phyloP scores from a whole-genome alignment of 2,113 vertebrate genomes.

The Ramphastos sulfuratus region DNA sequence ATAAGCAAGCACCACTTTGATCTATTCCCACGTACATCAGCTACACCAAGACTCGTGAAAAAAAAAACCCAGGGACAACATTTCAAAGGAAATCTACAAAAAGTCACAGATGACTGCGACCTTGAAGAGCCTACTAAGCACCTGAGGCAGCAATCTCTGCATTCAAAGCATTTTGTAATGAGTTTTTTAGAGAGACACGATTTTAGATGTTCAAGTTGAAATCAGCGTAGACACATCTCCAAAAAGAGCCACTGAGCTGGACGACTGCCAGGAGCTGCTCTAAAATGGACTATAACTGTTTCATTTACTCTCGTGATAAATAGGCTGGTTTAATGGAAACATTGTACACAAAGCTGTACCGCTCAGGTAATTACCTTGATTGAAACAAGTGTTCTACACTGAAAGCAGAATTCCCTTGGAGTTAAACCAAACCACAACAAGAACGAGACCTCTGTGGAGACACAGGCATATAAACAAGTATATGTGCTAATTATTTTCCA shows the following conservation, averaged over 20 bases:
- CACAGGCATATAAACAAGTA: background rate
- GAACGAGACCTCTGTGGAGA: background rate
- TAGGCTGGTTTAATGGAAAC: conserved; percentile 30
- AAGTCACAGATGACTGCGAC: background rate
- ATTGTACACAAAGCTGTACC: conserved; percentile 36
- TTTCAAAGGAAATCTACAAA: background rate
- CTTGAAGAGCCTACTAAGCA: background rate
- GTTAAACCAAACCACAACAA: conserved; percentile 33
- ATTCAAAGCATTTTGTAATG: background rate
- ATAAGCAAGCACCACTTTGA: background rate
- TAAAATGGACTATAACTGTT: background rate
- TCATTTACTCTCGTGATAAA: conserved; percentile 32
- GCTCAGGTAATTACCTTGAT: conserved; percentile 62
- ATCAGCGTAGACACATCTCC: background rate
- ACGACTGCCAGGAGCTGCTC: conserved; percentile 9
- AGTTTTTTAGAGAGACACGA: background rate
- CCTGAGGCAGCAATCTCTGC: background rate
- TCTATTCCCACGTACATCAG: background rate
- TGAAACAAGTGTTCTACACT: conserved; percentile 53
- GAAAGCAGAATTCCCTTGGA: conserved; percentile 51
- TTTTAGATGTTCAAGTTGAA: background rate
- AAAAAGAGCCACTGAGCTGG: background rate
- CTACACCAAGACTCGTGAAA: background rate
- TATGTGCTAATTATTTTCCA: conserved; percentile 51
- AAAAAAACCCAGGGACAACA: background rate